Evolutionary conservation across 2,888 invertebrate genomes (phyloP).

Genomic region (Podabrus alpinus): DNA sequence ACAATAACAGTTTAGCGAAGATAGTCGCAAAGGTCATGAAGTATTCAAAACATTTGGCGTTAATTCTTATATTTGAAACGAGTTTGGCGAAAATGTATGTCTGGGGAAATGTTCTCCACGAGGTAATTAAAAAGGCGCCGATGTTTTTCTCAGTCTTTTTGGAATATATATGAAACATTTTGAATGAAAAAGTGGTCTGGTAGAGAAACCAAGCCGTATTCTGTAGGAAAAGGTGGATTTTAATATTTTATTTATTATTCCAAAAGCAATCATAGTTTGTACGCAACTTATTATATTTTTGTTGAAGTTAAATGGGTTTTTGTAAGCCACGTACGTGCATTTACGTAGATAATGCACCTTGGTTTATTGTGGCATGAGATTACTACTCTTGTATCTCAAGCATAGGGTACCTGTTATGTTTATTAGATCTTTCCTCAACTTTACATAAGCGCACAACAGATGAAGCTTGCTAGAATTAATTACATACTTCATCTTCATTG

Average conservation of each 20-base stretch:
- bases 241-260: constrained; percentile 45
- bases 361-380: constrained; percentile 38
- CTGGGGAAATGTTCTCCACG: constrained; percentile 46
- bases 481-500: constrained; percentile 25
- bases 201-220: not conserved
- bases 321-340: constrained; percentile 28
- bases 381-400: constrained; percentile 35
- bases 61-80: constrained; percentile 51
- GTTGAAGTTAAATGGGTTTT: constrained; percentile 37
- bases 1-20: constrained; percentile 30
- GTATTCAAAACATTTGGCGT: constrained; percentile 43
- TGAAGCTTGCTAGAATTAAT: constrained; percentile 29
- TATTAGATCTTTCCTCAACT: constrained; percentile 32
- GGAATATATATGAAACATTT: not conserved
- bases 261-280: constrained; percentile 44
- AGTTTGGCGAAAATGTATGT: constrained; percentile 50
- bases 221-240: constrained; percentile 28
- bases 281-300: constrained; percentile 40
- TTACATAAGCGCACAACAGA: constrained; percentile 23
- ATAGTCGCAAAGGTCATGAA: constrained; percentile 39
- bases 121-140: constrained; percentile 49
- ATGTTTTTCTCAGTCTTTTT: constrained; percentile 31
- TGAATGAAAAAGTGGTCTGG: not conserved
- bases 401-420: constrained; percentile 32
- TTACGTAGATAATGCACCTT: constrained; percentile 29